A percentile compares a stretch with the other conserved stretches of the same genome.
Conservation (phyloP, 2,888 invertebrate genomes). For the Magallana nippona region DNA sequence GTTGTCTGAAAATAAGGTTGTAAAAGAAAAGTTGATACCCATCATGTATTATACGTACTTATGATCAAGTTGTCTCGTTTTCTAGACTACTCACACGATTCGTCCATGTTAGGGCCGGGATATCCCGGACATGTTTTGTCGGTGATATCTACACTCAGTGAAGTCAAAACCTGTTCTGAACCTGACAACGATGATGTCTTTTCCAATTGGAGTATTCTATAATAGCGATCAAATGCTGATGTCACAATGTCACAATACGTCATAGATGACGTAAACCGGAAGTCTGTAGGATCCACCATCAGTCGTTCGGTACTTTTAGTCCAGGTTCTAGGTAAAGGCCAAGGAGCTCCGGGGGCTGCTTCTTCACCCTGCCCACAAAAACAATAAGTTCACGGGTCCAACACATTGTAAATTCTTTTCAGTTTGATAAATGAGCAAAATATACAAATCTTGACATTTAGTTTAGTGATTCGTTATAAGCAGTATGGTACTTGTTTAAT, state of each 20-base stretch:
- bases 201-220: constrained; percentile 49
- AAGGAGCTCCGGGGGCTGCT: constrained; percentile 74
- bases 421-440: too few species aligned
- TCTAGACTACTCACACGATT: constrained; percentile 58
- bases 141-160: constrained; percentile 45
- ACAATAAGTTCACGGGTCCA: too few species aligned
- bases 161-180: background rate
- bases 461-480: too few species aligned
- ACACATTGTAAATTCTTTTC: background rate
- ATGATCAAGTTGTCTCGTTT: too few species aligned
- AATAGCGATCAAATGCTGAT: constrained; percentile 70
- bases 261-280: constrained; percentile 60
- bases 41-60: too few species aligned
- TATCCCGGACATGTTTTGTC: constrained; percentile 48
- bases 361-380: constrained; percentile 61
- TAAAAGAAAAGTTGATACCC: too few species aligned
- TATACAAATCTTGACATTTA: too few species aligned
- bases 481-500: too few species aligned
- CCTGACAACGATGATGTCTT: background rate
- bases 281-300: constrained; percentile 61
- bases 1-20: constrained; percentile 49
- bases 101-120: constrained; percentile 57
- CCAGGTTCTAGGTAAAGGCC: constrained; percentile 73
- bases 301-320: constrained; percentile 46
- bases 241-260: constrained; percentile 73